Conservation (phyloP, 1,140 invertebrate genomes). For the Eulimnadia texana region DNA sequence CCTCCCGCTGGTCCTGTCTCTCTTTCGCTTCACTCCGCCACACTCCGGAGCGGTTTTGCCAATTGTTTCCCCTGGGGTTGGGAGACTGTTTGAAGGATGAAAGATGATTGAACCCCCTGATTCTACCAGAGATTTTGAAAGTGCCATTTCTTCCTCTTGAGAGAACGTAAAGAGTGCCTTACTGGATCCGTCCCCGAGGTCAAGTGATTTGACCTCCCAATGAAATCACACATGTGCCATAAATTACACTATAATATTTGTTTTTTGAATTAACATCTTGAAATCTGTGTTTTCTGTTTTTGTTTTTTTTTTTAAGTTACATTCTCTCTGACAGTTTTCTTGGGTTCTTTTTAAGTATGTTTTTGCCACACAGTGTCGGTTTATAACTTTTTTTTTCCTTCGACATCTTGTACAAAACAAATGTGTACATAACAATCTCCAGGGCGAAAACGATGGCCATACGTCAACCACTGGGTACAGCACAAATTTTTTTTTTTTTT, state of each 20-base stretch:
- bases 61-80: no score
- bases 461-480: no score
- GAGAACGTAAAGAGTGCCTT: no score
- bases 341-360: background rate
- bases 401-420: background rate
- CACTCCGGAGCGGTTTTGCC: no score
- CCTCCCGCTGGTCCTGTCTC: no score
- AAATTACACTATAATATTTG: no score
- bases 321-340: background rate
- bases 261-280: background rate
- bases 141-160: no score
- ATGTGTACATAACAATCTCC: background rate
- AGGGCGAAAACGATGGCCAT: no score
- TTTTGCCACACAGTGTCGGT: background rate
- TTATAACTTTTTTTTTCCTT: background rate
- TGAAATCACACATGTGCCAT: background rate
- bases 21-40: no score
- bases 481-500: background rate
- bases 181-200: background rate
- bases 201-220: background rate
- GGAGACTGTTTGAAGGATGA: no score
- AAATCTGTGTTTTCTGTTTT: background rate
- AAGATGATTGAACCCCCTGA: no score
- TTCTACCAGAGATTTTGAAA: no score
- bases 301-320: background rate